These are phyloP conservation scores for Julus scandinavius DNA, from an alignment of 2,888 invertebrate genomes.

Conservation along the genomic window DNA sequence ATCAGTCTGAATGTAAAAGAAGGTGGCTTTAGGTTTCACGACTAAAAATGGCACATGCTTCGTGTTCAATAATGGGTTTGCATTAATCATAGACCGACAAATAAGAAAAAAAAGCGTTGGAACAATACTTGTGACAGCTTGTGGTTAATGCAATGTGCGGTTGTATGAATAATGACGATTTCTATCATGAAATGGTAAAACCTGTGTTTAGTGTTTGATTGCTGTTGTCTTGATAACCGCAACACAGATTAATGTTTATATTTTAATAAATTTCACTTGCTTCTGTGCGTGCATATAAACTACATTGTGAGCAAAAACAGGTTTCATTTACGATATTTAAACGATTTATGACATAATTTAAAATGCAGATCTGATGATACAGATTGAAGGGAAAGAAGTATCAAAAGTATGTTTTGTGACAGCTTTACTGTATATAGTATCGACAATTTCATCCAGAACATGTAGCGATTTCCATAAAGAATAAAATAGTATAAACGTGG, in stretches of 20 bases:
- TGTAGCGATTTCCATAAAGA: not conserved
- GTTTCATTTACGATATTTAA: no score
- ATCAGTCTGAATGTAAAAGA: not conserved
- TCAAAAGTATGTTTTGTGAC: no score
- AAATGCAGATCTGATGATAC: no score
- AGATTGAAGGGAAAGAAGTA: no score
- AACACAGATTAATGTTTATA: no score
- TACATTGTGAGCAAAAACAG: no score
- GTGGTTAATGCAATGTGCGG: not conserved
- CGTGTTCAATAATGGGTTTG: not conserved
- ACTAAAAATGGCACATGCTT: not conserved
- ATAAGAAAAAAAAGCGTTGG: not conserved
- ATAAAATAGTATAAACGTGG: not conserved
- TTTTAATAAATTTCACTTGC: no score
- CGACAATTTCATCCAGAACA: no score
- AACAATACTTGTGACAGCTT: not conserved
- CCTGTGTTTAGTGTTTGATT: not conserved
- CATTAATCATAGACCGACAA: constrained; percentile 4
- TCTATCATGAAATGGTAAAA: not conserved
- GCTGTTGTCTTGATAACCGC: no score
- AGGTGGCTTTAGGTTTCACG: not conserved
- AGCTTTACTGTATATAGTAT: no score
- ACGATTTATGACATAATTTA: no score
- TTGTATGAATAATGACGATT: not conserved
- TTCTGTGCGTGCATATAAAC: no score